Base-by-base conservation (phyloP, 2,888 invertebrate species). In the Physocephala rufipes region DNA sequence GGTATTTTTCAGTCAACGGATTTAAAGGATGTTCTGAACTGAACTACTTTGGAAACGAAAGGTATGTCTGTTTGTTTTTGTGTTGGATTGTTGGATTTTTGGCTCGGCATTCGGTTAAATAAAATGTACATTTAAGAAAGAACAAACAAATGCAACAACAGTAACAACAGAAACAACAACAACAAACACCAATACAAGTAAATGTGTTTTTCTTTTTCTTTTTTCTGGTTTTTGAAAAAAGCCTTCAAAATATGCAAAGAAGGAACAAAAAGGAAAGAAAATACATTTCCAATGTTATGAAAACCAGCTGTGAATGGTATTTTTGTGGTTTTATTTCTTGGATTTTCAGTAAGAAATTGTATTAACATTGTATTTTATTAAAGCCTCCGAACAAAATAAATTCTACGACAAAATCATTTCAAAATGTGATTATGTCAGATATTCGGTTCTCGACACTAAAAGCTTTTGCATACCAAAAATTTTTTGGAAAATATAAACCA, bases 101-200 rank as follows among this genome's bases (percentile, higher is more conserved):
- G 70, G 64, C 55, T 49, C 49, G 64, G 55, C 58, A 61, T 67
- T 73, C 51, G 68, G 63, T 45, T 64, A 70, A 74, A 72, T 72
- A 65, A 73, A 74, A 76, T 74, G 76, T 72, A 74, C 73, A 75
- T 74, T 74, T 73, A 75, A 77, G 70, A 71, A 59, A 62, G 16
- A 26, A 65, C 16, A 64, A 51, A 15, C 28, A 36, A 49, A 28
- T 51, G 1, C 21, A 21, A 49, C 49, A n/a, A n/a, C n/a, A n/a
- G n/a, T n/a, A n/a, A n/a, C n/a, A n/a, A n/a, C n/a, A n/a, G n/a
- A n/a, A n/a, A n/a, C n/a, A n/a, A n/a, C n/a, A n/a, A n/a, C n/a
- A n/a, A n/a, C n/a, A n/a, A n/a, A n/a, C n/a, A n/a, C n/a, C n/a
- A n/a, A n/a, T n/a, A n/a, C n/a, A n/a, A n/a, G n/a, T n/a, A n/a